Percentiles rank a stretch among this genome's conserved stretches.
Conservation (phyloP, 92 coral and sea anemone genomes). For the Pocillopora meandrina region DNA sequence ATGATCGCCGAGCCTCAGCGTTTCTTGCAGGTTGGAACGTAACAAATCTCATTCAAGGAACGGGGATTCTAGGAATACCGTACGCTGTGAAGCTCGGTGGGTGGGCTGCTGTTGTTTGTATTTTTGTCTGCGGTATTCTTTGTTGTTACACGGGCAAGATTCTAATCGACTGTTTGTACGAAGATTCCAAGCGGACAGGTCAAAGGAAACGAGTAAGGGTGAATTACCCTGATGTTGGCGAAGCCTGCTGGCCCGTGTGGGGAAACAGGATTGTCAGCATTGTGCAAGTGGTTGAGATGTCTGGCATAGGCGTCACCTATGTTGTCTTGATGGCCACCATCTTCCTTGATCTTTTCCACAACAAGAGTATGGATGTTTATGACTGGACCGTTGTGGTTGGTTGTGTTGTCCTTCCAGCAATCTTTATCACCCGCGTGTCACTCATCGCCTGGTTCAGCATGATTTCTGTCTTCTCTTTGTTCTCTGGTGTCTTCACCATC, state of each 20-base stretch:
- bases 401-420: slow-evolving; percentile 44
- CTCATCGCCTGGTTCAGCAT: slow-evolving; percentile 52
- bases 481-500: slow-evolving; percentile 30
- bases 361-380: slow-evolving; percentile 31
- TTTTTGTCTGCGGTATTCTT: slow-evolving; percentile 37
- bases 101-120: slow-evolving; percentile 41
- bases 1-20: slow-evolving; percentile 36
- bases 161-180: slow-evolving; percentile 41
- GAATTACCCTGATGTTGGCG: slow-evolving; percentile 48
- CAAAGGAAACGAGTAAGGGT: slow-evolving; percentile 35
- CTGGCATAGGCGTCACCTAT: slow-evolving; percentile 47
- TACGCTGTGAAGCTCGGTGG: slow-evolving; percentile 52
- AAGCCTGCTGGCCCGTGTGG: slow-evolving; percentile 48
- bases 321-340: slow-evolving; percentile 27
- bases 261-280: slow-evolving; percentile 42
- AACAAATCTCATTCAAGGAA: slow-evolving; percentile 48
- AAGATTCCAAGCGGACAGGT: slow-evolving; percentile 45
- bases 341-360: slow-evolving; percentile 36
- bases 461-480: slow-evolving; percentile 44
- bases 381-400: slow-evolving; percentile 40
- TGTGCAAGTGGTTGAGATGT: slow-evolving; percentile 48
- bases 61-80: slow-evolving; percentile 48
- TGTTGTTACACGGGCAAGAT: slow-evolving; percentile 49
- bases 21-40: slow-evolving; percentile 52
- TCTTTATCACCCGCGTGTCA: slow-evolving; percentile 47